These are phyloP conservation scores for Excalfactoria chinensis DNA, from an alignment of 2,113 vertebrate species.

Conservation along the genomic window DNA sequence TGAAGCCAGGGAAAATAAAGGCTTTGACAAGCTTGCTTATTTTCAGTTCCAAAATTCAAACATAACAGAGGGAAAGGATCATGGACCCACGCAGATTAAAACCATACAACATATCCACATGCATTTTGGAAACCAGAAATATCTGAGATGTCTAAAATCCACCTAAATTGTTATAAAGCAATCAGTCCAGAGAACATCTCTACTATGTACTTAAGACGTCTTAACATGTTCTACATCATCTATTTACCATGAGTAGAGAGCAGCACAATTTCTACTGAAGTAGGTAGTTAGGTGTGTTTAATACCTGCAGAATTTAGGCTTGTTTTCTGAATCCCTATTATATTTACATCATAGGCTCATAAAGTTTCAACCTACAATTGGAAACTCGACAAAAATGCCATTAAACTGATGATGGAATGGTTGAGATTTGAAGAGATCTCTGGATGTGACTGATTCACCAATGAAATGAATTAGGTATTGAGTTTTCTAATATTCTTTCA, in stretches of 20 bases:
- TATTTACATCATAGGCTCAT: neutral
- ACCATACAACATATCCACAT: neutral
- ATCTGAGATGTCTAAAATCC: constrained; percentile 1
- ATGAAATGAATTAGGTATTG: neutral
- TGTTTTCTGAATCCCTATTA: neutral
- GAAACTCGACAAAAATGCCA: neutral
- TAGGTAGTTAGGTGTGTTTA: neutral
- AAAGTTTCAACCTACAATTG: neutral
- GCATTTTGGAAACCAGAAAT: neutral
- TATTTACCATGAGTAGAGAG: neutral
- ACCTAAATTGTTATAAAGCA: neutral
- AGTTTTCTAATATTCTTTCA: neutral
- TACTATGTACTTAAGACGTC: neutral
- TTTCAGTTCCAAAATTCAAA: constrained; percentile 29
- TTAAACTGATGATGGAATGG: neutral
- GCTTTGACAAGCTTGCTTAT: constrained; percentile 20
- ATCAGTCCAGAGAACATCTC: neutral
- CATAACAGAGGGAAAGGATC: neutral
- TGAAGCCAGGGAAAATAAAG: constrained; percentile 35
- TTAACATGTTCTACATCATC: neutral
- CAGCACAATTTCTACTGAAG: neutral
- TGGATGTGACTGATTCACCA: neutral
- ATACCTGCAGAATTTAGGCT: neutral
- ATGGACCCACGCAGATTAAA: neutral
- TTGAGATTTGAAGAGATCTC: neutral